These are phyloP conservation scores for Sturmia bella DNA, from an alignment of 2,888 invertebrate genomes.

Conservation along the genomic window DNA sequence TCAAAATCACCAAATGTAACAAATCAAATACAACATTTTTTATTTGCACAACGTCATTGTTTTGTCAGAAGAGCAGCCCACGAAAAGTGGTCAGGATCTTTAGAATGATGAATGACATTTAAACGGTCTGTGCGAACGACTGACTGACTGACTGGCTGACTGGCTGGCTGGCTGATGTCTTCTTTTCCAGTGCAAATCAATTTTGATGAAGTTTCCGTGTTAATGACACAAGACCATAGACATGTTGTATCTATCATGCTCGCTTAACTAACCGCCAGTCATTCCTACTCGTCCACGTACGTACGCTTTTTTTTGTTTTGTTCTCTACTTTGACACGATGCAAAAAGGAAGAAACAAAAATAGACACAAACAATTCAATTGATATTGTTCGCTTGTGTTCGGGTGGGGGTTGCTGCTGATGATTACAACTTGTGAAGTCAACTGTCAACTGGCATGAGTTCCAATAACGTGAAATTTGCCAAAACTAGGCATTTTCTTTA, in stretches of 20 bases:
- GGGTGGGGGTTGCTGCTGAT: conserved; percentile 43
- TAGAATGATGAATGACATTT: conserved; percentile 65
- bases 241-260: conserved; percentile 37
- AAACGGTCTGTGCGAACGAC: conserved; percentile 21
- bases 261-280: conserved; percentile 15
- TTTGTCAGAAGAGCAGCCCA: conserved; percentile 22
- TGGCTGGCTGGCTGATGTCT: conserved; percentile 59
- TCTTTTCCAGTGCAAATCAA: conserved; percentile 69
- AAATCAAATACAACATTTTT: conserved; percentile 27
- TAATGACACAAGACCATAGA: conserved; percentile 63
- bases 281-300: conserved; percentile 5
- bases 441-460: conserved; percentile 70
- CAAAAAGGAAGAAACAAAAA: conserved; percentile 40
- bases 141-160: conserved; percentile 29
- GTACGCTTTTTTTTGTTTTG: no score
- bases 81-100: conserved; percentile 63
- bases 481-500: conserved; percentile 59
- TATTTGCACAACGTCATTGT: conserved; percentile 54
- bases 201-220: conserved; percentile 64
- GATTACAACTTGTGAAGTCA: conserved; percentile 63
- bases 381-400: conserved; percentile 25
- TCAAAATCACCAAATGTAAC: conserved; percentile 46
- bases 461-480: conserved; percentile 64
- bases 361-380: conserved; percentile 56
- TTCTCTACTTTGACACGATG: neutral